Percentiles rank a stretch among this genome's conserved stretches.
phyloP scores from a whole-genome alignment of 2,888 invertebrate species.

The Pristionchus entomophagus region DNA sequence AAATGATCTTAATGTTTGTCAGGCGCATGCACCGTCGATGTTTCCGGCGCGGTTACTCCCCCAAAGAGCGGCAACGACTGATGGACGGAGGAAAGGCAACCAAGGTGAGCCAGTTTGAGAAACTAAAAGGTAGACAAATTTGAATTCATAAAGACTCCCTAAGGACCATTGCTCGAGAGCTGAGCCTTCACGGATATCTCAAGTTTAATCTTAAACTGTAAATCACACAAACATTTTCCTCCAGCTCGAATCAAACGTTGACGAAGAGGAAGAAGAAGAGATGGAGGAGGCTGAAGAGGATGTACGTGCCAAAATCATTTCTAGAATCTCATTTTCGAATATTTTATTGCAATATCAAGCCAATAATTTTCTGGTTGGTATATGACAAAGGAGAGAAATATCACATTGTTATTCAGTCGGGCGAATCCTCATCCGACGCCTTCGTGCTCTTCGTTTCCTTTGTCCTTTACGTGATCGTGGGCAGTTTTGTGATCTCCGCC shows the following conservation, averaged over 20 bases:
- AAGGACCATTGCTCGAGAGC: no score
- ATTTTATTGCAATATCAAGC: not conserved
- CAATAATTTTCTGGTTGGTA: not conserved
- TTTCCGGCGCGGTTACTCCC: conserved; percentile 41
- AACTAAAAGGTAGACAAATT: not conserved
- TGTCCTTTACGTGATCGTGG: conserved; percentile 69
- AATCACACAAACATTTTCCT: not conserved
- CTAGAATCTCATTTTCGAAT: no score
- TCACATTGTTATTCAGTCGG: not conserved
- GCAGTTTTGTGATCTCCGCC: conserved; percentile 67
- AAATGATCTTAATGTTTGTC: no score
- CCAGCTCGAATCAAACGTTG: not conserved
- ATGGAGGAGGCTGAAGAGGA: conserved; percentile 37
- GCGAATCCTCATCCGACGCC: conserved; percentile 54
- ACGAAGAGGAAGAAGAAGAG: conserved; percentile 20
- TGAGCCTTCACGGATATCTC: not conserved
- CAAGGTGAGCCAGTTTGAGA: not conserved
- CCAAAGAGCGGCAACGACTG: conserved; percentile 59
- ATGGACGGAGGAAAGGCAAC: conserved; percentile 54
- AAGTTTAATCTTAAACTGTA: not conserved
- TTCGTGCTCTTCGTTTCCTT: conserved; percentile 68
- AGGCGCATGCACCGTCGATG: conserved; percentile 39
- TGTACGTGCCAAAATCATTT: not conserved
- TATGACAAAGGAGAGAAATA: not conserved
- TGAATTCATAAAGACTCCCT: no score